These are phyloP conservation scores for Catostomus latipinnis DNA, from an alignment of 2,797 vertebrate species.

Conservation along the genomic window DNA sequence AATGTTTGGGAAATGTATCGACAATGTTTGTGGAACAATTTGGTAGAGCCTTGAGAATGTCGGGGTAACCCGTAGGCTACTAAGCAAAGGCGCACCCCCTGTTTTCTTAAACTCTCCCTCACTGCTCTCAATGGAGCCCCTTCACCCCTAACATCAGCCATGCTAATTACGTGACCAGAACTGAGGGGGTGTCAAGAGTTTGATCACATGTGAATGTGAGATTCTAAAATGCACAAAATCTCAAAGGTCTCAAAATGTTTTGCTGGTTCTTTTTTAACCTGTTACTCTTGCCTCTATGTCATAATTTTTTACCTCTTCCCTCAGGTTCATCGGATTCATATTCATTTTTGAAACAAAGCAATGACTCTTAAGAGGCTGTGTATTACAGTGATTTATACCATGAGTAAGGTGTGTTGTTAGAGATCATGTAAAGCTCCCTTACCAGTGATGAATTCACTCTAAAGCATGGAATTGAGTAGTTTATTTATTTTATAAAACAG, in stretches of 20 bases:
- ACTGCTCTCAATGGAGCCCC: constrained; percentile 53
- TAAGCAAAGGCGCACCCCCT: constrained; percentile 62
- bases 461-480: too few relatives aligned
- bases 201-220: constrained; percentile 17
- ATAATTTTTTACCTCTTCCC: constrained; percentile 1
- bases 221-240: constrained; percentile 17
- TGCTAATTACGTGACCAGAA: constrained; percentile 56
- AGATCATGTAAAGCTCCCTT: too few relatives aligned
- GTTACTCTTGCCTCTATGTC: not conserved
- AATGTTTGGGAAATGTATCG: constrained; percentile 60
- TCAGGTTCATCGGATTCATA: constrained; percentile 8
- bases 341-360: not conserved
- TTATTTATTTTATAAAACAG: too few relatives aligned
- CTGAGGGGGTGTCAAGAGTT: constrained; percentile 1
- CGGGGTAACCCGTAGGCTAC: constrained; percentile 31
- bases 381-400: too few relatives aligned
- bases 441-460: too few relatives aligned
- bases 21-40: constrained; percentile 62
- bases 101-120: constrained; percentile 79
- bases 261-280: constrained; percentile 14
- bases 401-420: too few relatives aligned
- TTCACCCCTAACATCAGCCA: constrained; percentile 44
- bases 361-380: too few relatives aligned
- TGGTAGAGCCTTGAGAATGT: constrained; percentile 46
- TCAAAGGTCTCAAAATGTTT: constrained; percentile 6